Evolutionary conservation across 2,113 vertebrate species (phyloP).

Genomic region (Cepphus grylle): DNA sequence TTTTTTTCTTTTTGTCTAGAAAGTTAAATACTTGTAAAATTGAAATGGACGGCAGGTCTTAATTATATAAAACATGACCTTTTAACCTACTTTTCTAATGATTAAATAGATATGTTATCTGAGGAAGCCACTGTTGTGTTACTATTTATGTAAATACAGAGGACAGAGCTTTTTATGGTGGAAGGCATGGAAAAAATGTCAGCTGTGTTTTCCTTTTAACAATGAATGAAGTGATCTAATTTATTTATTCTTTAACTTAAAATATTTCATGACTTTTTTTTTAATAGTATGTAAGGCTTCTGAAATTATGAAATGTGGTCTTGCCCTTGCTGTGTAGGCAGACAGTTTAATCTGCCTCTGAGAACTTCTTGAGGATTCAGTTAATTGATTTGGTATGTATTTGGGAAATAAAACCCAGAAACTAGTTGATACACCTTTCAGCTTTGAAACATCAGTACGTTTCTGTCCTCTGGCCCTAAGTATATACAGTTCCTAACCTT

Average conservation of each 20-base stretch:
- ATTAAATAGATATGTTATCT: background rate
- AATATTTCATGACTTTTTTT: background rate
- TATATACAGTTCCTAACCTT: background rate
- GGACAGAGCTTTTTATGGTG: background rate
- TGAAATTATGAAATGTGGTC: background rate
- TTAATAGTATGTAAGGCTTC: background rate
- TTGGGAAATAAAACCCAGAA: background rate
- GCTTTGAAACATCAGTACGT: background rate
- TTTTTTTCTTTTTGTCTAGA: background rate
- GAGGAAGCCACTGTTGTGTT: background rate
- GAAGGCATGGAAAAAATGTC: background rate
- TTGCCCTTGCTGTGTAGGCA: background rate
- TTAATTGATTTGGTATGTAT: background rate
- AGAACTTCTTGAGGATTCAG: background rate
- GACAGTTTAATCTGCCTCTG: background rate
- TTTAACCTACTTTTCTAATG: background rate
- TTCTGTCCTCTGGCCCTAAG: background rate
- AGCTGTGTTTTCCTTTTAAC: background rate
- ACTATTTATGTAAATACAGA: background rate
- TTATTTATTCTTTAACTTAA: background rate
- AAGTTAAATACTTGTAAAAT: background rate
- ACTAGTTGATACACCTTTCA: background rate
- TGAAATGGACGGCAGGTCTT: background rate
- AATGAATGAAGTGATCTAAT: background rate
- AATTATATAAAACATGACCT: background rate